phyloP scores from a whole-genome alignment of 1,140 invertebrate species.

The Heliconius hewitsoni region DNA sequence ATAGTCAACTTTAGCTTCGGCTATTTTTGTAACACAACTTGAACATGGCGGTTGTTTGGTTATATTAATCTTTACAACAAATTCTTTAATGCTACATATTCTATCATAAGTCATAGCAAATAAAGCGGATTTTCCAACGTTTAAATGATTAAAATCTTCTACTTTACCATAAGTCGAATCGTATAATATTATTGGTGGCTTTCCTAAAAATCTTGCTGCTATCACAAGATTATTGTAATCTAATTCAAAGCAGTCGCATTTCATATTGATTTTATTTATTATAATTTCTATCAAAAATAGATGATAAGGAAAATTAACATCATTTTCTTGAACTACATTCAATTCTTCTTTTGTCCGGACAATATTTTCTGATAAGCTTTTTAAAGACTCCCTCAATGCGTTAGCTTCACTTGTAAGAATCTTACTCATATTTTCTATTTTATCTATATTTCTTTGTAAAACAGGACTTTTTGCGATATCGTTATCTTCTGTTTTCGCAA shows the following conservation, averaged over 20 bases:
- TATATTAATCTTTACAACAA: slow-evolving; percentile 58
- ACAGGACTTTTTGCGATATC: slow-evolving; percentile 25
- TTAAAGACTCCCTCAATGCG: slow-evolving; percentile 65
- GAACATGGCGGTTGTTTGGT: slow-evolving; percentile 70
- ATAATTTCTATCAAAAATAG: slow-evolving; percentile 72
- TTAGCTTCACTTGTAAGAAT: slow-evolving; percentile 68
- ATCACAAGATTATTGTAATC: slow-evolving; percentile 70
- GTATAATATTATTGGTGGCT: slow-evolving; percentile 67
- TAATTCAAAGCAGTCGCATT: slow-evolving; percentile 74
- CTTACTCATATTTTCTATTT: slow-evolving; percentile 71
- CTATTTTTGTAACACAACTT: slow-evolving; percentile 65
- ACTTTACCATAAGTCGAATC: slow-evolving; percentile 66
- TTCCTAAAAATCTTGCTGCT: slow-evolving; percentile 64
- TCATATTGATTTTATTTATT: slow-evolving; percentile 75
- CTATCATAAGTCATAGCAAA: slow-evolving; percentile 78
- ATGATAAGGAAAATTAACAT: slow-evolving; percentile 71
- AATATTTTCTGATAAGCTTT: slow-evolving; percentile 62
- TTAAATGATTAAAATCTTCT: slow-evolving; percentile 61
- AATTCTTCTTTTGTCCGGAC: slow-evolving; percentile 60
- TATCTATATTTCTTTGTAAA: slow-evolving; percentile 61
- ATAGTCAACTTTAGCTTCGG: slow-evolving; percentile 65
- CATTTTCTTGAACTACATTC: slow-evolving; percentile 42
- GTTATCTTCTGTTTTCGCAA: slow-evolving; percentile 35
- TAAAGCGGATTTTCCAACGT: slow-evolving; percentile 68
- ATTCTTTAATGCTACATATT: slow-evolving; percentile 69